These are phyloP conservation scores for Aphis gossypii DNA, from an alignment of 1,140 invertebrate species.

Conservation along the genomic window DNA sequence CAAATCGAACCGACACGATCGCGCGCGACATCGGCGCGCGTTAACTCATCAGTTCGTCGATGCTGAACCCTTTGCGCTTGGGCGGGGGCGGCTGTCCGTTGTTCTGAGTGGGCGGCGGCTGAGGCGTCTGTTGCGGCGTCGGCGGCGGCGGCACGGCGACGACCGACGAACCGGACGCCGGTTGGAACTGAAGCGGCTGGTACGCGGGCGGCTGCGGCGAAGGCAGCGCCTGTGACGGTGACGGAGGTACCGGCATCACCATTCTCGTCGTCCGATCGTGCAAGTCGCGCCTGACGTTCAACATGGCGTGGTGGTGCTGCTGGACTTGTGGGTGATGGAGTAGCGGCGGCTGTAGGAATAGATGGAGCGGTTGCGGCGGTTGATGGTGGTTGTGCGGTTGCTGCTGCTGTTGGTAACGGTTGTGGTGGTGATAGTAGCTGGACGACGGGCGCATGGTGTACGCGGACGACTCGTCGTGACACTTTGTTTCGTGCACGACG, in stretches of 20 bases:
- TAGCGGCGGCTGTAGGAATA: neutral
- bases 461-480: slow-evolving; percentile 53
- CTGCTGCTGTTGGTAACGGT: neutral
- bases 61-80: slow-evolving; percentile 75
- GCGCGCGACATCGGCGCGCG: neutral
- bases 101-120: slow-evolving; percentile 59
- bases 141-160: neutral
- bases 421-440: neutral
- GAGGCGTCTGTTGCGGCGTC: neutral
- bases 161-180: neutral
- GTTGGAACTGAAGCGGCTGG: neutral
- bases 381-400: neutral
- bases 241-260: neutral
- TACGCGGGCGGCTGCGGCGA: neutral
- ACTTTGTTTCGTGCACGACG: slow-evolving; percentile 41
- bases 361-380: neutral
- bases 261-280: neutral
- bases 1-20: neutral
- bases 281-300: slow-evolving; percentile 10
- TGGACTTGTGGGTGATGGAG: neutral
- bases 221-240: neutral
- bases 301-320: slow-evolving; percentile 28
- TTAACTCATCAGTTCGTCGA: slow-evolving; percentile 78
- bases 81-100: slow-evolving; percentile 58
- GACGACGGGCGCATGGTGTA: slow-evolving; percentile 51